These are phyloP conservation scores for Syngnathus typhle DNA, from an alignment of 2,113 vertebrate genomes.

Conservation along the genomic window DNA sequence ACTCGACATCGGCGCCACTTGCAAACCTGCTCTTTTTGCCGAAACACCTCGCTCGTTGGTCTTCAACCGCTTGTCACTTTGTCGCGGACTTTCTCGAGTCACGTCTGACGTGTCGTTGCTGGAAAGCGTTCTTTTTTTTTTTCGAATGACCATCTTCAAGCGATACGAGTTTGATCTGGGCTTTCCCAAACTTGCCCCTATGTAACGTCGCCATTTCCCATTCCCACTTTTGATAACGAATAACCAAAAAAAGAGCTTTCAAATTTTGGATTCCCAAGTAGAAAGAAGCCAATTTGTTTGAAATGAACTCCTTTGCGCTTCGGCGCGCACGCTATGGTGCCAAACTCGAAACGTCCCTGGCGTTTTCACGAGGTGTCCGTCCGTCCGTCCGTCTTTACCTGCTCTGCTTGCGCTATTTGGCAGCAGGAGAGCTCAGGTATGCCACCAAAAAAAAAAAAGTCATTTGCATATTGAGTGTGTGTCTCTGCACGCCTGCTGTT, in stretches of 20 bases:
- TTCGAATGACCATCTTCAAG: too few species aligned
- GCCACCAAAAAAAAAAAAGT: neutral
- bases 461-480: constrained; percentile 4
- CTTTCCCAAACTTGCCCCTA: too few species aligned
- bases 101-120: constrained; percentile 3
- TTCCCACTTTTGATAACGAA: too few species aligned
- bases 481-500: neutral
- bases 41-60: constrained; percentile 11
- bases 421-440: constrained; percentile 5
- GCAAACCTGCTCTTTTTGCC: constrained; percentile 49
- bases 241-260: too few species aligned
- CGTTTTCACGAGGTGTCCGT: neutral
- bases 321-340: too few species aligned
- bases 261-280: neutral
- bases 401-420: neutral
- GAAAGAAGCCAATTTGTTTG: neutral
- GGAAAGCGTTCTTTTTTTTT: neutral
- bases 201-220: too few species aligned
- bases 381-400: too few species aligned
- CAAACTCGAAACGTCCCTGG: neutral
- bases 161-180: too few species aligned
- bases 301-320: neutral
- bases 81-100: neutral
- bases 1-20: constrained; percentile 39
- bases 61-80: constrained; percentile 25